phyloP scores from a whole-genome alignment of 2,888 invertebrate species.

The Ypsolopha scabrella region DNA sequence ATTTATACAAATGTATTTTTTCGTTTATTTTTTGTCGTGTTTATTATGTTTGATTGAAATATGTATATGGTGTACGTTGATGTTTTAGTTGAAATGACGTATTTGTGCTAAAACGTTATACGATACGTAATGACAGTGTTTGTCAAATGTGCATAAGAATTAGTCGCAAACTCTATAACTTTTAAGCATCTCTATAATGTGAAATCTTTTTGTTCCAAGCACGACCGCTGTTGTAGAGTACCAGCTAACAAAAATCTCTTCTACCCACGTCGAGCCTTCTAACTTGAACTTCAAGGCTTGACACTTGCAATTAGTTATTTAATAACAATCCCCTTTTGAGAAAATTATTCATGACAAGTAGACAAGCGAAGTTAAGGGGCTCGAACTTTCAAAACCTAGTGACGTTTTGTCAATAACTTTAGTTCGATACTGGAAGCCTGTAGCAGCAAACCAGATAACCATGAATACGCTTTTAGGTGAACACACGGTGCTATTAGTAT shows the following conservation, averaged over 20 bases:
- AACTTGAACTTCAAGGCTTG: neutral
- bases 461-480: conserved; percentile 64
- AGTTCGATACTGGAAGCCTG: conserved; percentile 36
- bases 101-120: conserved; percentile 68
- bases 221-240: conserved; percentile 41
- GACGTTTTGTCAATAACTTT: neutral
- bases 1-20: conserved; percentile 39
- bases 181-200: conserved; percentile 42
- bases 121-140: conserved; percentile 65
- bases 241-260: conserved; percentile 19
- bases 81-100: conserved; percentile 45
- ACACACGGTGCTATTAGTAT: conserved; percentile 57
- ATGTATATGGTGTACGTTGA: conserved; percentile 3
- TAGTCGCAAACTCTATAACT: conserved; percentile 53
- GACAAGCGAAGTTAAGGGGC: neutral
- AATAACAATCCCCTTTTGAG: no score
- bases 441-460: conserved; percentile 35
- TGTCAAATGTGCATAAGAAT: conserved; percentile 49
- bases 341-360: no score
- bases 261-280: neutral
- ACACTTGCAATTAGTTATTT: neutral
- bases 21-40: conserved; percentile 50
- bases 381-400: neutral
- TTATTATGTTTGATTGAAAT: conserved; percentile 27
- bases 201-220: conserved; percentile 49